Percentiles rank a stretch among this genome's conserved stretches.
phyloP scores from a whole-genome alignment of 2,113 vertebrate species.

The Saimiri boliviensis region DNA sequence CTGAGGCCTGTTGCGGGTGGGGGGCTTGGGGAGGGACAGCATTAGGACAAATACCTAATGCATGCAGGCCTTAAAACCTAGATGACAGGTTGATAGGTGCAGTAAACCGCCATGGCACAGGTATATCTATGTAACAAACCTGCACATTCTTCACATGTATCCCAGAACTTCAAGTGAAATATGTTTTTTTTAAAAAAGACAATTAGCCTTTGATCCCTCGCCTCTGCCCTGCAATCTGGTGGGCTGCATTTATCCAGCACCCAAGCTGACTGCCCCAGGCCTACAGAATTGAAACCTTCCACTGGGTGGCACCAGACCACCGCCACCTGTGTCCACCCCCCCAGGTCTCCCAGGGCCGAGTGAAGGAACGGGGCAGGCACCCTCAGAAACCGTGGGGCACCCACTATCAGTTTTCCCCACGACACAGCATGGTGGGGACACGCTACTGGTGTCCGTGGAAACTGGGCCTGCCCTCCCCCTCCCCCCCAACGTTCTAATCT shows the following conservation, averaged over 20 bases:
- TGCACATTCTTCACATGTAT: no score
- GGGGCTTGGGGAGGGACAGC: no score
- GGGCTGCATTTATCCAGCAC: no score
- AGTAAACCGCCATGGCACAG: no score
- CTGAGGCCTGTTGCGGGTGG: no score
- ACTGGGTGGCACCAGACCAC: not conserved
- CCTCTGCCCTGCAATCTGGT: no score
- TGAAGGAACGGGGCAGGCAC: not conserved
- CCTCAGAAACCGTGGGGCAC: not conserved
- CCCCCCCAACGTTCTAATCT: not conserved
- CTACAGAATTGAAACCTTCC: not conserved
- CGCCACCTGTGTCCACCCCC: not conserved
- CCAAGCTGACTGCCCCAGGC: accelerated
- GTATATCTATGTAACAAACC: no score
- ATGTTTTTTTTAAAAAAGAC: not conserved
- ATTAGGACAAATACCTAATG: no score
- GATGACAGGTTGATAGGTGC: no score
- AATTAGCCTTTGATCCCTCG: not conserved
- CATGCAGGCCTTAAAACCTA: no score
- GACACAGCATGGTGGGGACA: not conserved
- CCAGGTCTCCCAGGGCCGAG: not conserved
- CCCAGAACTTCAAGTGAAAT: no score
- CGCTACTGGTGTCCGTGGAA: not conserved
- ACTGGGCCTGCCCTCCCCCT: not conserved
- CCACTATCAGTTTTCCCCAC: not conserved